A percentile compares a stretch with the other conserved stretches of the same genome.
These are phyloP conservation scores for Phalangium opilio DNA, from an alignment of 2,888 invertebrate genomes.

Conservation along the genomic window DNA sequence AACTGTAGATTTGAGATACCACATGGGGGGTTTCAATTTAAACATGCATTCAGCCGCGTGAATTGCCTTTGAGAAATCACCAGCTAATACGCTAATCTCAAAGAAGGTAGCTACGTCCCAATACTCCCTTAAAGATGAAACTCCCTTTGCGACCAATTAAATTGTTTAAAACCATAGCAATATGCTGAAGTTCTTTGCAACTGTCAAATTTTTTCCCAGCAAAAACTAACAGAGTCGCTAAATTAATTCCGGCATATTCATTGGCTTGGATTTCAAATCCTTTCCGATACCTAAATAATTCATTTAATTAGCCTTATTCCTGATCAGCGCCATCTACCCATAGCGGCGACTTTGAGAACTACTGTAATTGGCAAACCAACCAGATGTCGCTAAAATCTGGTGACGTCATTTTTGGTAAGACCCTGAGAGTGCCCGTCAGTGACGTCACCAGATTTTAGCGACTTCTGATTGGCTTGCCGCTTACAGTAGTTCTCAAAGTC, in stretches of 20 bases:
- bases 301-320: too few species aligned
- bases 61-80: conserved; percentile 90
- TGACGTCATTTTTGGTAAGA: too few species aligned
- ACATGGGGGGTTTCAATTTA: conserved; percentile 37
- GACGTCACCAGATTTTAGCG: too few species aligned
- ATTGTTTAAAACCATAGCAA: conserved; percentile 90
- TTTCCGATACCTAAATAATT: conserved; percentile 52
- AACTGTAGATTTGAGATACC: conserved; percentile 77
- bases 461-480: too few species aligned
- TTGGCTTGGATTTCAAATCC: conserved; percentile 97
- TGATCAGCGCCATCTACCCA: too few species aligned
- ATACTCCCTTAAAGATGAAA: conserved; percentile 81
- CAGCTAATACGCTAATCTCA: conserved; percentile 91
- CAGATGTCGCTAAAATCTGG: too few species aligned
- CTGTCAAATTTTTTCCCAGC: conserved; percentile 88
- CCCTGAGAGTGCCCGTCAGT: too few species aligned
- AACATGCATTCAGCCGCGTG: conserved; percentile 59
- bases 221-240: conserved; percentile 90
- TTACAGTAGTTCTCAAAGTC: too few species aligned
- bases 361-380: too few species aligned
- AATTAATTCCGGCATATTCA: conserved; percentile 96
- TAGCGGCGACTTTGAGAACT: too few species aligned
- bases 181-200: conserved; percentile 76
- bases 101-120: conserved; percentile 99
- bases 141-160: conserved; percentile 96